These are phyloP conservation scores for Petrocephalus sullivani DNA, from an alignment of 2,797 vertebrate species.

Conservation along the genomic window DNA sequence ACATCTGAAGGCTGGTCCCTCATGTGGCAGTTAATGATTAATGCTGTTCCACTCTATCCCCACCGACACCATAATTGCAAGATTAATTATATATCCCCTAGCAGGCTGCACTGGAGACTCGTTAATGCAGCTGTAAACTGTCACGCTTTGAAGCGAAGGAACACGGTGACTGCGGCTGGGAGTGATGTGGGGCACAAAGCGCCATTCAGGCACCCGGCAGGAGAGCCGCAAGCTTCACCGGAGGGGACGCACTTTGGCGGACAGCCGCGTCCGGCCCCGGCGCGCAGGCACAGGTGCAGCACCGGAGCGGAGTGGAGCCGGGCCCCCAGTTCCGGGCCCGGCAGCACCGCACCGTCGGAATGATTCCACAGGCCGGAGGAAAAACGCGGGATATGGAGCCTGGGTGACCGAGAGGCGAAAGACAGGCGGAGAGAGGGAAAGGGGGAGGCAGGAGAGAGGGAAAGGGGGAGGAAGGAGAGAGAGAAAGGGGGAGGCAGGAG, in stretches of 20 bases:
- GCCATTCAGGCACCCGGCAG: neutral
- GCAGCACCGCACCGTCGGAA: neutral
- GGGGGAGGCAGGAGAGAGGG: neutral
- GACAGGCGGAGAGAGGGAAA: neutral
- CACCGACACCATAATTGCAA: slow-evolving; percentile 21
- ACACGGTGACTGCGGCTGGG: neutral
- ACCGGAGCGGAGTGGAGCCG: neutral
- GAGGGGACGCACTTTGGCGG: neutral
- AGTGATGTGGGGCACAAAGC: neutral
- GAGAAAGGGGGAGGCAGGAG: neutral
- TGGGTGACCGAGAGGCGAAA: neutral
- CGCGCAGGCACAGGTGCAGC: neutral
- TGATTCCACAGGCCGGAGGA: neutral
- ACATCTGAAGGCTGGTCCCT: neutral
- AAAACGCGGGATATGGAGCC: neutral
- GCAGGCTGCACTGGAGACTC: neutral
- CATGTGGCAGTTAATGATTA: slow-evolving; percentile 13
- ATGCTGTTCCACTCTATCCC: slow-evolving; percentile 5
- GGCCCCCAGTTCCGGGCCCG: neutral
- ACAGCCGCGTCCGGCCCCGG: neutral
- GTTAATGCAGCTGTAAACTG: slow-evolving; percentile 6
- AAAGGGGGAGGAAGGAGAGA: neutral
- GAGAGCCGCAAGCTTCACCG: neutral
- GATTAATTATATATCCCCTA: slow-evolving; percentile 18
- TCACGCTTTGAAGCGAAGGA: neutral